Evolutionary conservation across 2,888 invertebrate genomes (phyloP).

Genomic region (Nephrotoma appendiculata): DNA sequence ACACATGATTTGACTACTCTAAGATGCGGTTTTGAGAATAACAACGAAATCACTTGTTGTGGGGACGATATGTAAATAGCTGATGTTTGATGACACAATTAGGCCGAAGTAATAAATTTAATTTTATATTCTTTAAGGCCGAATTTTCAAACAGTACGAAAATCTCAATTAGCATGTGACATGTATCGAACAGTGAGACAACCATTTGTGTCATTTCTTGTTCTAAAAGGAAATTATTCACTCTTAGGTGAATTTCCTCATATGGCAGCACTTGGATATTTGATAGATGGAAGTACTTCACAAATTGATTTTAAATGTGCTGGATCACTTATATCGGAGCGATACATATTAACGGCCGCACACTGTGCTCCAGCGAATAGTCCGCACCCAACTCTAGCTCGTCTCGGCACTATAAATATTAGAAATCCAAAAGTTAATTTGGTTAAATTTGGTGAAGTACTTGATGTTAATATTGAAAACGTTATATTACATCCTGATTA

Average conservation of each 20-base stretch:
- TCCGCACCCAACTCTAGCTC: slow-evolving; percentile 8
- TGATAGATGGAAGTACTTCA: neutral
- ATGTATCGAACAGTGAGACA: neutral
- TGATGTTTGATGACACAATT: neutral
- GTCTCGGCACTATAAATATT: slow-evolving; percentile 11
- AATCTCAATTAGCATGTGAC: neutral
- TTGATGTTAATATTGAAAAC: slow-evolving; percentile 11
- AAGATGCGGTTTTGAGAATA: too few relatives aligned
- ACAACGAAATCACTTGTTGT: too few relatives aligned
- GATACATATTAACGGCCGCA: slow-evolving; percentile 12
- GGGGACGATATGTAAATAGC: too few relatives aligned
- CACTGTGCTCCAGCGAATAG: slow-evolving; percentile 10
- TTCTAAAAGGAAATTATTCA: slow-evolving; percentile 9
- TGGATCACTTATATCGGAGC: slow-evolving; percentile 12
- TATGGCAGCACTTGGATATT: slow-evolving; percentile 17
- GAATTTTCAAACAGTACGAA: neutral
- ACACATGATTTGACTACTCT: too few relatives aligned
- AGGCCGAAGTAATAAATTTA: neutral
- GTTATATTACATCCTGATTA: slow-evolving; percentile 12
- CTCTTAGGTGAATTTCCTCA: slow-evolving; percentile 23
- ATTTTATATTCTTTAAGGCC: neutral
- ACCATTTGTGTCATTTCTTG: neutral
- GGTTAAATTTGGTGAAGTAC: neutral
- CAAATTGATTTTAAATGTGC: slow-evolving; percentile 8
- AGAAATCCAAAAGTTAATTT: neutral